Conservation (phyloP, 2,888 invertebrate species). For the Dicranocentrus wangi region DNA sequence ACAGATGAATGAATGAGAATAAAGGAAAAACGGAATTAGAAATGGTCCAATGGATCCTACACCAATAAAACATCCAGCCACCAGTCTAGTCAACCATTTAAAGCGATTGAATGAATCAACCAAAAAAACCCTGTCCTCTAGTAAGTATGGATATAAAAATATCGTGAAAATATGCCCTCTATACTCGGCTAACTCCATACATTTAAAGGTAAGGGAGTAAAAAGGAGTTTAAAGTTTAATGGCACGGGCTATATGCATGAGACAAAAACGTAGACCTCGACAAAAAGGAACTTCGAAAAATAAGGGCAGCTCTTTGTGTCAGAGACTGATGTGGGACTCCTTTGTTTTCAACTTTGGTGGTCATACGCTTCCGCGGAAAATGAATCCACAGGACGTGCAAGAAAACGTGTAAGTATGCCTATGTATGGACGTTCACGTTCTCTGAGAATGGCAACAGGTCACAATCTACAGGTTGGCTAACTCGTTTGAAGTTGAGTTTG, state of each 20-base stretch:
- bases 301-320: background rate
- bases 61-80: constrained; percentile 15
- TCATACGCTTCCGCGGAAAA: background rate
- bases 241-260: constrained; percentile 37
- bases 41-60: constrained; percentile 38
- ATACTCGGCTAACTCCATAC: too few relatives aligned
- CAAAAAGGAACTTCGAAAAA: constrained; percentile 37
- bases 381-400: constrained; percentile 31
- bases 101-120: constrained; percentile 41
- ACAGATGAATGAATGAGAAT: constrained; percentile 23
- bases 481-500: background rate
- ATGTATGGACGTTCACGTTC: constrained; percentile 38
- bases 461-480: constrained; percentile 43
- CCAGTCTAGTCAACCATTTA: constrained; percentile 51
- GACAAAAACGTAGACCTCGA: background rate
- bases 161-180: too few relatives aligned
- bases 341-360: constrained; percentile 22
- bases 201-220: constrained; percentile 28
- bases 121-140: background rate
- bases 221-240: constrained; percentile 41
- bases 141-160: too few relatives aligned
- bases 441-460: constrained; percentile 39
- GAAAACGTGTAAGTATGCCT: background rate
- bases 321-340: constrained; percentile 3
- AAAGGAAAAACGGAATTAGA: constrained; percentile 51